phyloP scores from a whole-genome alignment of 2,888 invertebrate species.

The Polydrusus pterygomalis region DNA sequence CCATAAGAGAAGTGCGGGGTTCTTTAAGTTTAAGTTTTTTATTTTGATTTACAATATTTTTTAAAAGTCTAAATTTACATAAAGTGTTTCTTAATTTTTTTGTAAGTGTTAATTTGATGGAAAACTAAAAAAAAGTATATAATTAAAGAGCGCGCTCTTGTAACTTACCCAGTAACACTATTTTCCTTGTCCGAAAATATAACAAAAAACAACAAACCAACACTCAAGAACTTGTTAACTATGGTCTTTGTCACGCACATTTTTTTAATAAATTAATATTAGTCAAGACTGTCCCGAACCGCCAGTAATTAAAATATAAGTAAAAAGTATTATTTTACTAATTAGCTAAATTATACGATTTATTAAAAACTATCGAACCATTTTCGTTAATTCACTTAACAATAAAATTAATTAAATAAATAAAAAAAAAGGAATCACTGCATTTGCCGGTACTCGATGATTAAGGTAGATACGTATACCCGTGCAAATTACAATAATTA shows the following conservation, averaged over 20 bases:
- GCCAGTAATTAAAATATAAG: background rate
- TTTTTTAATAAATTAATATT: background rate
- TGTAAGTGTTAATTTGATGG: no score
- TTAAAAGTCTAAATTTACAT: no score
- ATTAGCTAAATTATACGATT: conserved; percentile 4
- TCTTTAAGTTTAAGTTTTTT: no score
- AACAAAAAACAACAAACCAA: background rate
- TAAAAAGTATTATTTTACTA: background rate
- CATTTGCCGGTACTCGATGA: conserved; percentile 3
- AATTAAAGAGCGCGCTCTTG: no score
- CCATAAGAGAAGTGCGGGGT: no score
- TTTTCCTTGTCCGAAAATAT: background rate
- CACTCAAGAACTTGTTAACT: background rate
- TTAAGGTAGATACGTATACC: background rate
- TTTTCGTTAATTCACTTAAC: background rate
- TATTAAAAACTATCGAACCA: background rate
- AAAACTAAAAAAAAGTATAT: no score
- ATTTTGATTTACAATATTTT: no score
- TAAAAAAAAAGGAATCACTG: conserved; percentile 15
- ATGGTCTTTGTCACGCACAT: background rate
- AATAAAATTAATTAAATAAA: conserved; percentile 2
- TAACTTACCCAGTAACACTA: background rate
- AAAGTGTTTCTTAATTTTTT: no score
- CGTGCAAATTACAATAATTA: conserved; percentile 12
- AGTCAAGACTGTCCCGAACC: background rate